Conservation (phyloP, 2,888 invertebrate genomes). For the Chalcosyrphus nemorum region DNA sequence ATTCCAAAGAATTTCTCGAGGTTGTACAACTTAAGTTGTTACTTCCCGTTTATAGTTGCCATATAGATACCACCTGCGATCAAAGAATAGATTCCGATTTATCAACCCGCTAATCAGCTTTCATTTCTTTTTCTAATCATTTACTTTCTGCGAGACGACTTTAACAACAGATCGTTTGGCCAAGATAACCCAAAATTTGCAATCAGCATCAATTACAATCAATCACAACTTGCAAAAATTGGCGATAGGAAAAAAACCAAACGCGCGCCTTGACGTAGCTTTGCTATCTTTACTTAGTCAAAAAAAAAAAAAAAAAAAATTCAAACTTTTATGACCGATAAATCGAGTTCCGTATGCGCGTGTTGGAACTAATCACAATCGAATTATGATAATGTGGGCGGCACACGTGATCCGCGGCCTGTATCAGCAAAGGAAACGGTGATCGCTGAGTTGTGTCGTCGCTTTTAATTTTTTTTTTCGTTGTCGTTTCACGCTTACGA, state of each 20-base stretch:
- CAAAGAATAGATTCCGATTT: conserved; percentile 7
- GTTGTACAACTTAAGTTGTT: neutral
- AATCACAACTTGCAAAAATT: conserved; percentile 13
- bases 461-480: conserved; percentile 2
- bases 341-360: conserved; percentile 15
- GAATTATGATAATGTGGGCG: conserved; percentile 41
- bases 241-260: neutral
- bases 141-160: neutral
- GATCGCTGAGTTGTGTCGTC: neutral
- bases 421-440: conserved; percentile 36
- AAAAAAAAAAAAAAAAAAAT: neutral
- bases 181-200: neutral
- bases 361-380: conserved; percentile 36
- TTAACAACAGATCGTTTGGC: neutral
- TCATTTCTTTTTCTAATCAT: neutral
- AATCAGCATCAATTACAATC: conserved; percentile 4
- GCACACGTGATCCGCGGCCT: conserved; percentile 37
- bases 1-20: neutral
- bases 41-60: neutral
- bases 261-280: neutral
- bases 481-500: conserved; percentile 41
- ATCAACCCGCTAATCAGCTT: neutral
- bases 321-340: conserved; percentile 26
- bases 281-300: neutral
- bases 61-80: conserved; percentile 17